Base-by-base conservation (phyloP, 2,888 invertebrate genomes). In the Ennomos quercinarius region DNA sequence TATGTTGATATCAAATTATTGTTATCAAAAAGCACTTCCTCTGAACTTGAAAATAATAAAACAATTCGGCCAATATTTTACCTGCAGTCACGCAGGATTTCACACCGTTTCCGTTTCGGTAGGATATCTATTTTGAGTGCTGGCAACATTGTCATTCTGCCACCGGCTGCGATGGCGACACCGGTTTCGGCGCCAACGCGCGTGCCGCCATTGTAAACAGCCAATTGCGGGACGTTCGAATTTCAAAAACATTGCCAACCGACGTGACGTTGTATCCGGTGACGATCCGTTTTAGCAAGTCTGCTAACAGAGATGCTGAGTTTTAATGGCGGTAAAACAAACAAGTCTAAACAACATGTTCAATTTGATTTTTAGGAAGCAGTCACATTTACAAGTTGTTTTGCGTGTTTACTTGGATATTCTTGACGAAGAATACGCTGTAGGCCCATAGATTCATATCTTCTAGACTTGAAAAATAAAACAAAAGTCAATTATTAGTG, bases 221-320 rank as follows among this genome's bases (percentile, higher is more conserved):
- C 51, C 73, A 77, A 82, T 82, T 73, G 80, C 76, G 76, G 78
- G 82, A 81, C 85, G 91, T 89, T 91, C 88, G 78, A 78, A 87
- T 90, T 91, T 88, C 91, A 88, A 89, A 88, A 91, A 91, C 91
- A 91, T 78, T 76, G 74, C 72, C 75, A 71, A 77, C 85, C 86
- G 88, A 84, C 88, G 84, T 89, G 89, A 89, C 88, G 89, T 79
- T 80, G 83, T 86, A 89, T 91, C 91, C 91, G 89, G 87, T 87
- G 88, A 86, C 89, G 82, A 80, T 79, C 80, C 77, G 76, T 77
- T 81, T 83, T 79, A 67, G 66, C 63, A 59, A 64, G 63, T 66
- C 53, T 65, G 56, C 51, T 60, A 59, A 58, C 58, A 64, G 54
- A 61, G 58, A 58, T 53, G 56, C 43, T 47, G 52, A 34, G 53